Evolutionary conservation across 2,797 vertebrate species (phyloP).

Genomic region (Botia almorhae): DNA sequence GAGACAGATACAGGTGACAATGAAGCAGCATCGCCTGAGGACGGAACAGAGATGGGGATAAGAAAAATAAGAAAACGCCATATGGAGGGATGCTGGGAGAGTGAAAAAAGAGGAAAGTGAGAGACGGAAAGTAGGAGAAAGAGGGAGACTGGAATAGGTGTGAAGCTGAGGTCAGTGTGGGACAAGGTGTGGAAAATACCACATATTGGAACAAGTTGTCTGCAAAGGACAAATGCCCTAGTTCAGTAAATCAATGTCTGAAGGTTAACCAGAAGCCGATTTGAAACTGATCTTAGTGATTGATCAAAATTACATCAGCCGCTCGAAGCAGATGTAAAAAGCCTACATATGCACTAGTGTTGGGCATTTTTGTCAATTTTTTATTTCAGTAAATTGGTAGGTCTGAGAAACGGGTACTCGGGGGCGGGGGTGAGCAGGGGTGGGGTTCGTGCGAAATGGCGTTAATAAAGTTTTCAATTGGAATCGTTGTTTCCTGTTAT

Average conservation of each 20-base stretch:
- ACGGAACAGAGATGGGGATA: constrained; percentile 15
- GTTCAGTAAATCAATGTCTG: constrained; percentile 9
- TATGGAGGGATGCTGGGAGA: neutral
- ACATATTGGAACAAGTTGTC: neutral
- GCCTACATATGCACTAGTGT: too few relatives aligned
- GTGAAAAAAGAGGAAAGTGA: neutral
- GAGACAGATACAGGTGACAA: constrained; percentile 37
- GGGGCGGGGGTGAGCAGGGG: too few relatives aligned
- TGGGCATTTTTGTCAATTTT: too few relatives aligned
- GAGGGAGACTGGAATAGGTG: neutral
- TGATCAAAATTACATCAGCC: neutral
- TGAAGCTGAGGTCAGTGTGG: constrained; percentile 8
- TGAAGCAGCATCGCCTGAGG: constrained; percentile 19
- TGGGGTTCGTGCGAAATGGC: too few relatives aligned
- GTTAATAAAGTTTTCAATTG: too few relatives aligned
- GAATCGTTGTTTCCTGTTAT: too few relatives aligned
- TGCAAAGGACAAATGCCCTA: neutral
- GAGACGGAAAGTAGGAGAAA: constrained; percentile 2
- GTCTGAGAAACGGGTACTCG: too few relatives aligned
- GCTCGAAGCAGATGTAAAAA: neutral
- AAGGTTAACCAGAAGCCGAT: neutral
- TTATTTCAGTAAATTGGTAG: too few relatives aligned
- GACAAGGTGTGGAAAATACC: constrained; percentile 3
- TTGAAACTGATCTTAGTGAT: neutral
- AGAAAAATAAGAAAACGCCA: constrained; percentile 12